Evolutionary conservation across 2,113 vertebrate species (phyloP).

Genomic region (Platichthys stellatus): DNA sequence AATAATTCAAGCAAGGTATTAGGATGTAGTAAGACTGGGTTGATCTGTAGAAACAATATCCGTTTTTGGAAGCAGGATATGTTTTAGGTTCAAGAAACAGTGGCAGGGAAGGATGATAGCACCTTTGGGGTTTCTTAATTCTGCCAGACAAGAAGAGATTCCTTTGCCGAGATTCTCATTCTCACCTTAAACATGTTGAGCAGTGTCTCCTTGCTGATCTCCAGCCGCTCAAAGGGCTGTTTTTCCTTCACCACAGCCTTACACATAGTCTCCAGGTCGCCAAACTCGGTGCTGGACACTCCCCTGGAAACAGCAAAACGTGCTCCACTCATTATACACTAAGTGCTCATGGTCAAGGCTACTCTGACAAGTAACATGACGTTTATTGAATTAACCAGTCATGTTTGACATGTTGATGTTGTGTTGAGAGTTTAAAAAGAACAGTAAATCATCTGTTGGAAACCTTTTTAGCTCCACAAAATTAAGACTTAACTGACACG

Average conservation of each 20-base stretch:
- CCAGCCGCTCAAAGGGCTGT: constrained; percentile 94
- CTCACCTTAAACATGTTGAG: constrained; percentile 97
- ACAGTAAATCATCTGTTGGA: not conserved
- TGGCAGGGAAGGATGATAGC: not conserved
- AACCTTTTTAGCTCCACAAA: not conserved
- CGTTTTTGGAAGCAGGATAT: not conserved
- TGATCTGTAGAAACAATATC: not conserved
- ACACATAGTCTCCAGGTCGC: constrained; percentile 90
- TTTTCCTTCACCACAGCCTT: constrained; percentile 96
- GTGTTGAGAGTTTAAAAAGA: not conserved
- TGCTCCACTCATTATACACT: not conserved
- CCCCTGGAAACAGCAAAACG: constrained; percentile 77
- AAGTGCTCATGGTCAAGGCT: not conserved
- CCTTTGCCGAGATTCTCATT: not conserved
- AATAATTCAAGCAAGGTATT: not conserved
- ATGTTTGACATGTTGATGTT: not conserved
- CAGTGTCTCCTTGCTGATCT: constrained; percentile 94
- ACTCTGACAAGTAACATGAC: not conserved
- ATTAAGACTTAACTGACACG: not conserved
- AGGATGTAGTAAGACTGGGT: not conserved
- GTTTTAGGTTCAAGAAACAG: not conserved
- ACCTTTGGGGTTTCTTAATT: not conserved
- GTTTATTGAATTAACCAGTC: not conserved
- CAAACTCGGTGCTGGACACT: constrained; percentile 94
- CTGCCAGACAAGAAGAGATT: not conserved